These are phyloP conservation scores for Henicopernis longicauda DNA, from an alignment of 2,113 vertebrate species.

Conservation along the genomic window DNA sequence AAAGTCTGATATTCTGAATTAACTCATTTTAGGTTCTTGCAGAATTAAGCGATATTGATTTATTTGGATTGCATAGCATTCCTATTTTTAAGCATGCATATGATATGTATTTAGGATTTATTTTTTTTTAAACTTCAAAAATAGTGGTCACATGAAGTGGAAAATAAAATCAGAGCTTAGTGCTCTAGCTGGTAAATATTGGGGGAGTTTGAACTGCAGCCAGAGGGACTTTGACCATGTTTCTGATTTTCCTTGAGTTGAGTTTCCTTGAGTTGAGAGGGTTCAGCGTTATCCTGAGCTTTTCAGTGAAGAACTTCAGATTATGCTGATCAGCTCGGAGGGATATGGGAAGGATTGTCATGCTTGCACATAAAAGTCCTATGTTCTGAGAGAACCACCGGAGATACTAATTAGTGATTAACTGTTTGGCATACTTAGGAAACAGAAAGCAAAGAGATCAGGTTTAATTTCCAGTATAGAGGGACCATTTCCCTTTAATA, in stretches of 20 bases:
- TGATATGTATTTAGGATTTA: background rate
- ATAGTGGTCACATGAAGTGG: background rate
- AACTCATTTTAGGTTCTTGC: background rate
- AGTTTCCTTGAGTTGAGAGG: background rate
- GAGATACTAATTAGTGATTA: background rate
- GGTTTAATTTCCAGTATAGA: background rate
- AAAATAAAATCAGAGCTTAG: background rate
- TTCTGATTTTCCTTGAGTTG: background rate
- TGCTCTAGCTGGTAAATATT: background rate
- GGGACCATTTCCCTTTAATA: background rate
- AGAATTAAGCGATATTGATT: background rate
- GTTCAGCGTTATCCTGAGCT: background rate
- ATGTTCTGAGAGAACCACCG: background rate
- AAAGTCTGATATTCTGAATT: background rate
- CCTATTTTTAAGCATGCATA: background rate
- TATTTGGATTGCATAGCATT: background rate
- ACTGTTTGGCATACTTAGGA: background rate
- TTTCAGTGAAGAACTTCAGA: background rate
- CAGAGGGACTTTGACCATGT: background rate
- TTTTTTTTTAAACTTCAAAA: background rate
- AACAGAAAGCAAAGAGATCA: background rate
- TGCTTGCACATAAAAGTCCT: background rate
- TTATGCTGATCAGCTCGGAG: background rate
- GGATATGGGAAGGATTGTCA: background rate
- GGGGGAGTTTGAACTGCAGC: background rate